A percentile compares a stretch with the other conserved stretches of the same genome.
phyloP scores from a whole-genome alignment of 2,888 invertebrate species.

The Ptilodon capucinus region DNA sequence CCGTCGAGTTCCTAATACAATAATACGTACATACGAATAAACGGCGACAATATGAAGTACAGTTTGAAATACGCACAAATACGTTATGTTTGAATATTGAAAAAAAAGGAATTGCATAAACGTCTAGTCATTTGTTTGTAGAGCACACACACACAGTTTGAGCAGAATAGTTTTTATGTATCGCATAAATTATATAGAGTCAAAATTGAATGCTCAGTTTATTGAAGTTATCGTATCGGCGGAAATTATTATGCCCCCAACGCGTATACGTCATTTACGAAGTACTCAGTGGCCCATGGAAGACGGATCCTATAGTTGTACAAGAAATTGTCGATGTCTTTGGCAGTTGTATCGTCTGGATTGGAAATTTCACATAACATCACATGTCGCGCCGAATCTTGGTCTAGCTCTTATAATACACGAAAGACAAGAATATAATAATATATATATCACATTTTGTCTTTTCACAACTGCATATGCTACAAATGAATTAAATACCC shows the following conservation, averaged over 20 bases:
- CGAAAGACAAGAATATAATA: no score
- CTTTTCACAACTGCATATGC: no score
- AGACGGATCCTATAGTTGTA: slow-evolving; percentile 17
- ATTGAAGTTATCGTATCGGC: slow-evolving; percentile 22
- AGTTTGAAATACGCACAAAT: not conserved
- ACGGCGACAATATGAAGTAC: not conserved
- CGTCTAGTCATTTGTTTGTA: slow-evolving; percentile 40
- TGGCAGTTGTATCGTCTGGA: no score
- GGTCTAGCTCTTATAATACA: no score
- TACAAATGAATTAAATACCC: no score
- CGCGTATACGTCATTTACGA: slow-evolving; percentile 43
- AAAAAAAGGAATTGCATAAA: slow-evolving; percentile 17
- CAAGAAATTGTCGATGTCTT: no score
- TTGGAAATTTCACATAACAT: no score
- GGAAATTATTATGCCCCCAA: slow-evolving; percentile 27
- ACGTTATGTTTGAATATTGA: not conserved
- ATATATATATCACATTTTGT: no score
- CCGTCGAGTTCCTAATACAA: slow-evolving; percentile 20
- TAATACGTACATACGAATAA: slow-evolving; percentile 9
- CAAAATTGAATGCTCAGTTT: slow-evolving; percentile 36
- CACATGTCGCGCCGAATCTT: no score
- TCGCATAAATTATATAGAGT: slow-evolving; percentile 27
- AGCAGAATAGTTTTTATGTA: slow-evolving; percentile 33
- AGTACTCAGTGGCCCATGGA: slow-evolving; percentile 31
- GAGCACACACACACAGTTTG: slow-evolving; percentile 12